Evolutionary conservation across 2,888 invertebrate species (phyloP).

Genomic region (Nymphalis polychloros): DNA sequence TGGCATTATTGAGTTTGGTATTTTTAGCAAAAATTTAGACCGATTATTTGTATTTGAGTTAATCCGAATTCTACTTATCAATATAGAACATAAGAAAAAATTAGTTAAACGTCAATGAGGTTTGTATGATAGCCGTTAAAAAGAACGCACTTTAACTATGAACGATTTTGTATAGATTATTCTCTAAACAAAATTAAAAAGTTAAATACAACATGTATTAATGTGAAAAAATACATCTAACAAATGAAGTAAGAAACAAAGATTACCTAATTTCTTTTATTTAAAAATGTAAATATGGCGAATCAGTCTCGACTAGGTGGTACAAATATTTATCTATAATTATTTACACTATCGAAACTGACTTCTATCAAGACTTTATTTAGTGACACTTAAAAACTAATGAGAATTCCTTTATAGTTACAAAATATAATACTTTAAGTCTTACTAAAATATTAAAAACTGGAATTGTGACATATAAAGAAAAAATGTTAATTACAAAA

Average conservation of each 20-base stretch:
- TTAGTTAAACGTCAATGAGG: too few species aligned
- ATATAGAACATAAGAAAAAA: too few species aligned
- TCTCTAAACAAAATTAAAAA: too few species aligned
- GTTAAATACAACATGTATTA: too few species aligned
- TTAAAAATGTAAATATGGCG: slow-evolving; percentile 56
- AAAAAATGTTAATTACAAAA: neutral
- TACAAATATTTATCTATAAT: slow-evolving; percentile 51
- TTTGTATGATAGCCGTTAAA: too few species aligned
- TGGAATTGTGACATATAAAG: slow-evolving; percentile 7
- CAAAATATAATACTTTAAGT: slow-evolving; percentile 20
- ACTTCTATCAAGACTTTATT: slow-evolving; percentile 35
- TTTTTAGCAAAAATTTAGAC: too few species aligned
- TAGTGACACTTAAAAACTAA: slow-evolving; percentile 32
- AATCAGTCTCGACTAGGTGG: slow-evolving; percentile 72
- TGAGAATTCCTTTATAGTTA: slow-evolving; percentile 26
- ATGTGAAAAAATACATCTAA: slow-evolving; percentile 14
- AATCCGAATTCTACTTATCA: too few species aligned
- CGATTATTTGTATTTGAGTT: too few species aligned
- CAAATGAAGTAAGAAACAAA: slow-evolving; percentile 15
- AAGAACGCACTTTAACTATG: too few species aligned
- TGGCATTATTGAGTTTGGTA: too few species aligned
- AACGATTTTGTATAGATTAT: too few species aligned
- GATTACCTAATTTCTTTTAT: slow-evolving; percentile 25
- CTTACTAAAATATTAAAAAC: slow-evolving; percentile 6
- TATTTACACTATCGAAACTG: slow-evolving; percentile 60